These are phyloP conservation scores for Muscicapa comitata DNA, from an alignment of 2,797 vertebrate genomes.

Conservation along the genomic window DNA sequence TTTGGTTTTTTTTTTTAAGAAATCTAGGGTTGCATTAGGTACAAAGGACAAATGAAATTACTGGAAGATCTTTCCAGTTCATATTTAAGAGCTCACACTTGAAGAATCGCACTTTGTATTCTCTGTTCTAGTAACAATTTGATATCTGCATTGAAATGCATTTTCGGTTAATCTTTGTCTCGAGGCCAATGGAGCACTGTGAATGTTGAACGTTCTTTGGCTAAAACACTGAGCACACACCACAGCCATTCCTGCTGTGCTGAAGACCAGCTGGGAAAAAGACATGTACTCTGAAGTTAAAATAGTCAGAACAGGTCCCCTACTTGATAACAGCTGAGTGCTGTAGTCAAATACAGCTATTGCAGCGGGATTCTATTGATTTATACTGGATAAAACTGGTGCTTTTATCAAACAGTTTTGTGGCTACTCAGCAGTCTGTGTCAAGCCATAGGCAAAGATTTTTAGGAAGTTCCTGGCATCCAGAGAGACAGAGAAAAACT, in stretches of 20 bases:
- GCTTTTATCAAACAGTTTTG: constrained; percentile 61
- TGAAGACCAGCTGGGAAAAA: constrained; percentile 38
- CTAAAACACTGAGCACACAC: constrained; percentile 30
- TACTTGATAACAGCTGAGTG: constrained; percentile 46
- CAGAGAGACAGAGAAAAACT: constrained; percentile 57
- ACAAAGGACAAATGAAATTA: neutral
- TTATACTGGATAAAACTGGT: constrained; percentile 60
- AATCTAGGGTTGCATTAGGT: neutral
- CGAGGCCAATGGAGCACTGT: neutral
- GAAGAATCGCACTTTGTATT: neutral
- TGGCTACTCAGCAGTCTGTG: constrained; percentile 61
- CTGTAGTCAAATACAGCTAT: constrained; percentile 42
- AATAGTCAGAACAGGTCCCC: constrained; percentile 38
- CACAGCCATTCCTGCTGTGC: neutral
- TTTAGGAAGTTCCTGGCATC: constrained; percentile 64
- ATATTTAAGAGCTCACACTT: neutral
- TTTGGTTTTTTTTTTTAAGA: neutral
- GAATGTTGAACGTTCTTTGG: neutral
- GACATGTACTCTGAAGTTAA: constrained; percentile 34
- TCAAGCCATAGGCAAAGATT: constrained; percentile 59
- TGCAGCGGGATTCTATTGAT: constrained; percentile 59
- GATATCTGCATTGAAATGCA: neutral
- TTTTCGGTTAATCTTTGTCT: constrained; percentile 14
- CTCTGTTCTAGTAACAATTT: neutral
- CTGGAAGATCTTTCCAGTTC: neutral